A percentile compares a stretch with the other conserved stretches of the same genome.
Conservation (phyloP, 1,140 invertebrate species). For the Caligus rogercresseyi region DNA sequence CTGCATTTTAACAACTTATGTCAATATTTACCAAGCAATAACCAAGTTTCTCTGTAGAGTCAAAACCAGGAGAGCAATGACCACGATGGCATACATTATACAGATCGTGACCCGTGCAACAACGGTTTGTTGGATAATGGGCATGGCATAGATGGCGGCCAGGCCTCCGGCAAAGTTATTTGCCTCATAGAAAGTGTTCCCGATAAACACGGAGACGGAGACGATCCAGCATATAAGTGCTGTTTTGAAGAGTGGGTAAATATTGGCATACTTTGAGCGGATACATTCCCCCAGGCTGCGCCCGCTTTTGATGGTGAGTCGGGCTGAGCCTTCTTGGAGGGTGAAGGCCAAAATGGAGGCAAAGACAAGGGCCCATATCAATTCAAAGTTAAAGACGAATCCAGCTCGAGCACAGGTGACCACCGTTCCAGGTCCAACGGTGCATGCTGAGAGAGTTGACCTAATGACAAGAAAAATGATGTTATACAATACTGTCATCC, state of each 20-base stretch:
- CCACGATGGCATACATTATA: background rate
- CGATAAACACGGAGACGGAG: background rate
- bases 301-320: background rate
- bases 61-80: background rate
- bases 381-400: background rate
- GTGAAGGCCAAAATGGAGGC: conserved; percentile 9
- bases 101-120: background rate
- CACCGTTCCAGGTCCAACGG: conserved; percentile 7
- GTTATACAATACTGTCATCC: no score
- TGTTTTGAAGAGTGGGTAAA: background rate
- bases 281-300: background rate
- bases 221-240: conserved; percentile 6
- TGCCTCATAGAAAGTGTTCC: conserved; percentile 2
- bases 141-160: background rate
- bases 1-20: no score
- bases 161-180: conserved; percentile 8
- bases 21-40: background rate
- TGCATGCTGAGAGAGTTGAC: conserved; percentile 1
- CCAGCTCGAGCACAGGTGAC: conserved; percentile 8
- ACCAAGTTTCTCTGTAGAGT: background rate
- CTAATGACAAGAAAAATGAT: background rate
- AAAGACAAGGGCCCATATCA: conserved; percentile 11
- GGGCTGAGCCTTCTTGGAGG: conserved; percentile 1
- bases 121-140: background rate
- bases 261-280: background rate